phyloP scores from a whole-genome alignment of 2,888 invertebrate genomes.

The Hoplodrina blanda region DNA sequence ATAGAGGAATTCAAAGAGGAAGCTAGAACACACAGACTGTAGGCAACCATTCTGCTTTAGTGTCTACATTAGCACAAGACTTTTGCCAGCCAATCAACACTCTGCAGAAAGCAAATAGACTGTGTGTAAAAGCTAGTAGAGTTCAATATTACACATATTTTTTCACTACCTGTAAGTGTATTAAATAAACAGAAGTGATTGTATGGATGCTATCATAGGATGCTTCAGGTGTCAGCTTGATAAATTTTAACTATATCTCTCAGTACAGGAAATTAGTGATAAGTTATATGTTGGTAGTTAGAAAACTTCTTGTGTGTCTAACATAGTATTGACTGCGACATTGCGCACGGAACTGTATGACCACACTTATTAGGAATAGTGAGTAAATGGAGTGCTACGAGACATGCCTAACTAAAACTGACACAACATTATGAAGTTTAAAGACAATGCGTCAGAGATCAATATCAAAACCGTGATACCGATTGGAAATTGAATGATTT shows the following conservation, averaged over 20 bases:
- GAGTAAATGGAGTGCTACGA: conserved; percentile 35
- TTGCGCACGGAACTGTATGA: conserved; percentile 47
- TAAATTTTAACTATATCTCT: conserved; percentile 87
- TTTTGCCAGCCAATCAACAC: background rate
- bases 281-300: conserved; percentile 86
- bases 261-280: conserved; percentile 90
- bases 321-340: conserved; percentile 52
- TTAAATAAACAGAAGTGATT: conserved; percentile 38
- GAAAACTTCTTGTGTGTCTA: conserved; percentile 79
- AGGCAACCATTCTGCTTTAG: conserved; percentile 1
- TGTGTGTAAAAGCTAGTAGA: conserved; percentile 11
- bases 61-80: background rate
- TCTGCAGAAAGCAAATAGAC: background rate
- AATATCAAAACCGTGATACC: background rate
- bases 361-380: conserved; percentile 36
- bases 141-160: background rate
- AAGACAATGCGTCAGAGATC: background rate
- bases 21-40: conserved; percentile 1
- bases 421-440: conserved; percentile 1
- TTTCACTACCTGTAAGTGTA: conserved; percentile 12
- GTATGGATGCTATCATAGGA: conserved; percentile 57
- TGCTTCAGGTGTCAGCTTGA: conserved; percentile 75
- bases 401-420: background rate
- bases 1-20: conserved; percentile 1
- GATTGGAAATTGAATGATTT: conserved; percentile 2